Conservation (phyloP, 2,888 invertebrate genomes). For the Drosophila monieri region DNA sequence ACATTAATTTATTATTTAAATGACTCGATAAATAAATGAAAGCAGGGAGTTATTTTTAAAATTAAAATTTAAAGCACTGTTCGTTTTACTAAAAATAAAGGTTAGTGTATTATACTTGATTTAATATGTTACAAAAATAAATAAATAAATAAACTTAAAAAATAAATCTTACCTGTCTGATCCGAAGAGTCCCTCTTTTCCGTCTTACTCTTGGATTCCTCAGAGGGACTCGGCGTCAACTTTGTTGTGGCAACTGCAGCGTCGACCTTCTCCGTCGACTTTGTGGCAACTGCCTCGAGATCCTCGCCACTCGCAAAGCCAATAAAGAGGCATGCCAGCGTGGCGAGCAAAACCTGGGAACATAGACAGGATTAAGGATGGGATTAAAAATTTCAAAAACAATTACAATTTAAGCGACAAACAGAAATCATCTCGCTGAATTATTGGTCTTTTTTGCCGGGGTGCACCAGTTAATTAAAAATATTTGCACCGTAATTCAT, state of each 20-base stretch:
- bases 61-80: background rate
- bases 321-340: constrained; percentile 15
- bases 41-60: background rate
- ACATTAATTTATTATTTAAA: background rate
- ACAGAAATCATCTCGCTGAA: constrained; percentile 3
- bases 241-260: constrained; percentile 49
- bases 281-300: constrained; percentile 40
- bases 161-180: constrained; percentile 52
- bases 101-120: too few species aligned
- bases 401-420: background rate
- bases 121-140: too few species aligned
- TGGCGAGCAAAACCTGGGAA: constrained; percentile 9
- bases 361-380: background rate
- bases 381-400: background rate
- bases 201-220: constrained; percentile 71
- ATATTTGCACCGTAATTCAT: constrained; percentile 9
- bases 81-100: too few species aligned
- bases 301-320: constrained; percentile 38
- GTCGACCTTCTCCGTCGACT: constrained; percentile 38
- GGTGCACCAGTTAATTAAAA: constrained; percentile 12
- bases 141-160: background rate
- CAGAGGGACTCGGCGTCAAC: constrained; percentile 51
- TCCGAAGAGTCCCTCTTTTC: constrained; percentile 76
- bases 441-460: background rate
- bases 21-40: too few species aligned